These are phyloP conservation scores for Lasioglossum leucozonium DNA, from an alignment of 2,888 invertebrate genomes.

Conservation along the genomic window DNA sequence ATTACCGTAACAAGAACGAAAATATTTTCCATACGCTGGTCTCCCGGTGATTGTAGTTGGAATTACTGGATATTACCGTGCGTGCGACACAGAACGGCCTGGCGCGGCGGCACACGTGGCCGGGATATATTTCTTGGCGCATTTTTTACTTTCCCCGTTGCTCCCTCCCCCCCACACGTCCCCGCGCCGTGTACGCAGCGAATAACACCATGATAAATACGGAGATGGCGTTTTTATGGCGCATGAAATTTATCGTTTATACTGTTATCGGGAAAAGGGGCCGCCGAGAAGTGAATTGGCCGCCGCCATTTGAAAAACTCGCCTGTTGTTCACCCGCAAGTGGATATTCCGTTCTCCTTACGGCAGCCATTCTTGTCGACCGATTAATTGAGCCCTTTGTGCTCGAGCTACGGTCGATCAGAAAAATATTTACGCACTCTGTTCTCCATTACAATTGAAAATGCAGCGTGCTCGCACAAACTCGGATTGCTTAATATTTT, in stretches of 20 bases:
- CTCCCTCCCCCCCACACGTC: no score
- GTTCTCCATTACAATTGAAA: not conserved
- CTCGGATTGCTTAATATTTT: no score
- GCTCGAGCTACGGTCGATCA: not conserved
- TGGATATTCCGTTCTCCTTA: not conserved
- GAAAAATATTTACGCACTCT: not conserved
- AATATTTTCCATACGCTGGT: slow-evolving; percentile 48
- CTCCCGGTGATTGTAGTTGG: slow-evolving; percentile 40
- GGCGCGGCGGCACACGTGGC: not conserved
- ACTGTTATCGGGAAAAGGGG: slow-evolving; percentile 38
- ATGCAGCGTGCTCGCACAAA: not conserved
- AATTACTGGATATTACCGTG: slow-evolving; percentile 48
- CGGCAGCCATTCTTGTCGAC: slow-evolving; percentile 9
- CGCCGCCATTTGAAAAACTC: slow-evolving; percentile 16
- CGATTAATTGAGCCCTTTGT: slow-evolving; percentile 23
- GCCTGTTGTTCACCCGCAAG: slow-evolving; percentile 6
- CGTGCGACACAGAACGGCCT: not conserved
- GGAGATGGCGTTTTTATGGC: slow-evolving; percentile 45
- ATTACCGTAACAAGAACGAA: slow-evolving; percentile 52
- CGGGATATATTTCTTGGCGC: slow-evolving; percentile 22
- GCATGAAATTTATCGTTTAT: slow-evolving; percentile 46
- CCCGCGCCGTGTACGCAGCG: not conserved
- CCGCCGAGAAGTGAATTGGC: slow-evolving; percentile 18
- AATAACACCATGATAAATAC: slow-evolving; percentile 53
- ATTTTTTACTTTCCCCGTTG: slow-evolving; percentile 19